A percentile compares a stretch with the other conserved stretches of the same genome.
Conservation (phyloP, 2,113 vertebrate species). For the Caloenas nicobarica region DNA sequence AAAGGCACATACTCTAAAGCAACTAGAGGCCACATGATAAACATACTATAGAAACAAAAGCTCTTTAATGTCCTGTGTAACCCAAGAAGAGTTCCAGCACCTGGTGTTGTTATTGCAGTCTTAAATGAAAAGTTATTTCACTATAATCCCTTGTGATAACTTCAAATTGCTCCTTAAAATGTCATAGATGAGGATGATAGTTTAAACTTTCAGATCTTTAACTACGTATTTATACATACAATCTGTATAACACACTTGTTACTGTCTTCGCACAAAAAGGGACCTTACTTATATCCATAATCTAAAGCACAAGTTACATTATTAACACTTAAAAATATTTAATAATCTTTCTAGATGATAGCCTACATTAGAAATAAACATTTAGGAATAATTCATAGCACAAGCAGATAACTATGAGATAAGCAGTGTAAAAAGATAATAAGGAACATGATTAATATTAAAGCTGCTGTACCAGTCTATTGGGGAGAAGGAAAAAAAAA, state of each 20-base stretch:
- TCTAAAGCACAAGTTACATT: not conserved
- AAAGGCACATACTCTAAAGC: not conserved
- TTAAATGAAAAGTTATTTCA: not conserved
- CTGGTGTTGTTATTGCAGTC: not conserved
- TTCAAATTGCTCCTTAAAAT: not conserved
- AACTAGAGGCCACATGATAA: not conserved
- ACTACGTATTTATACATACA: not conserved
- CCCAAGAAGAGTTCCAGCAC: not conserved
- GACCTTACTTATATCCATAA: not conserved
- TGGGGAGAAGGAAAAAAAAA: too few species aligned
- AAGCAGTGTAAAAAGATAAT: not conserved
- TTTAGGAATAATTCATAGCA: not conserved
- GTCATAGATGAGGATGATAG: not conserved
- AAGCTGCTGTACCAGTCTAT: not conserved
- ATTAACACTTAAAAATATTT: not conserved
- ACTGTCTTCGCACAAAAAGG: not conserved
- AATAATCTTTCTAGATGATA: not conserved
- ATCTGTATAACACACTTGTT: not conserved
- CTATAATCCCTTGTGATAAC: not conserved
- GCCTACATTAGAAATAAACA: not conserved
- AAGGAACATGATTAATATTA: not conserved
- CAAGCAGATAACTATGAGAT: not conserved
- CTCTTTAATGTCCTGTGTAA: not conserved
- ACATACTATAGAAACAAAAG: not conserved
- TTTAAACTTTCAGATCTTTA: not conserved